These are phyloP conservation scores for Hippocampus abdominalis DNA, from an alignment of 2,113 vertebrate species.

Conservation along the genomic window DNA sequence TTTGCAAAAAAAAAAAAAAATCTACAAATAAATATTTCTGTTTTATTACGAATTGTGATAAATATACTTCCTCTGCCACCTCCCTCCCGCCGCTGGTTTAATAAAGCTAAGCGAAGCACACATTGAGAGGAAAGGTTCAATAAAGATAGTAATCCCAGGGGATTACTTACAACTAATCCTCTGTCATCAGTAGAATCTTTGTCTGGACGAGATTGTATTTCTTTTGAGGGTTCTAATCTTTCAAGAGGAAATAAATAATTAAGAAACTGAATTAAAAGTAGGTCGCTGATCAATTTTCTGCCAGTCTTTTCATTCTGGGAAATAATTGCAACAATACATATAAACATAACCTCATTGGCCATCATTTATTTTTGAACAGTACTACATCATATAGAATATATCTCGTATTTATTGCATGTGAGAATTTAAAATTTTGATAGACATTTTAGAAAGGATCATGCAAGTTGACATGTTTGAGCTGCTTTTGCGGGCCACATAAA, in stretches of 20 bases:
- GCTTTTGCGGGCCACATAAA: too few species aligned
- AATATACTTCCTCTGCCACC: not conserved
- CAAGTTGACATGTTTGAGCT: too few species aligned
- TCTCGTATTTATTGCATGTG: too few species aligned
- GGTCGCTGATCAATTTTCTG: too few species aligned
- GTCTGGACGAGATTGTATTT: not conserved
- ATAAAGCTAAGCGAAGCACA: not conserved
- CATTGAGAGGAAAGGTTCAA: not conserved
- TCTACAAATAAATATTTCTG: constrained; percentile 65
- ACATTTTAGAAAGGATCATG: too few species aligned
- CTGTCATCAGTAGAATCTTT: not conserved
- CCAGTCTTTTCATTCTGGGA: too few species aligned
- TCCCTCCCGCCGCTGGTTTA: not conserved
- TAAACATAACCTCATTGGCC: too few species aligned
- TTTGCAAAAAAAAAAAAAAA: constrained; percentile 65
- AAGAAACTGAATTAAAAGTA: too few species aligned
- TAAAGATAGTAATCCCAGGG: not conserved
- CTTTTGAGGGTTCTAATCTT: not conserved
- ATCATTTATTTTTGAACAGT: too few species aligned
- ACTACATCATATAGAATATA: too few species aligned
- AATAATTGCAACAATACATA: too few species aligned
- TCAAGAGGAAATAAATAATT: not conserved
- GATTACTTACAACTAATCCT: not conserved
- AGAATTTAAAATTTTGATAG: too few species aligned
- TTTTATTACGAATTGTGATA: not conserved